phyloP scores from a whole-genome alignment of 2,113 vertebrate genomes.

The Caranx ignobilis region DNA sequence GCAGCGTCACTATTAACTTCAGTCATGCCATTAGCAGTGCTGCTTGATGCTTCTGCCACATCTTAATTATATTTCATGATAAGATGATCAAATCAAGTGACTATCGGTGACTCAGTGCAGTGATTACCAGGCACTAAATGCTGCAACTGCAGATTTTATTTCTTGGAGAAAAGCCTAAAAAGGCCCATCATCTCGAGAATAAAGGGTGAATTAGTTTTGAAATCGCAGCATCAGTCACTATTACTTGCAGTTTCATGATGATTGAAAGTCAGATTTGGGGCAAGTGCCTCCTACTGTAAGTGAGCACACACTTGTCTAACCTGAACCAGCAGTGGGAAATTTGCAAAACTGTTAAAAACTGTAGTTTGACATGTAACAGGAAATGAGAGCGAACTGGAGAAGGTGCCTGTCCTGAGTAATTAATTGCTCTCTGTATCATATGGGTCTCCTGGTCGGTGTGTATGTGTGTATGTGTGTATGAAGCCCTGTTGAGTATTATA shows the following conservation, averaged over 20 bases:
- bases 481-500: constrained; percentile 59
- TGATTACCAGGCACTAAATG: neutral
- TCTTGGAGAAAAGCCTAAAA: too few relatives aligned
- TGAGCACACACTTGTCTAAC: neutral
- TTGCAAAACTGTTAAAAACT: constrained; percentile 6
- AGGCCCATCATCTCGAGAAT: neutral
- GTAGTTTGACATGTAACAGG: constrained; percentile 1
- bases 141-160: neutral
- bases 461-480: too few relatives aligned
- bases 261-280: neutral
- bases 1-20: too few relatives aligned
- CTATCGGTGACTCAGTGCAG: neutral
- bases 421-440: constrained; percentile 46
- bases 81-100: neutral
- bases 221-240: neutral
- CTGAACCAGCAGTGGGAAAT: neutral
- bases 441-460: constrained; percentile 52
- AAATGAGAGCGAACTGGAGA: constrained; percentile 3
- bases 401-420: constrained; percentile 35
- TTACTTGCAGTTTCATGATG: neutral
- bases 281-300: neutral
- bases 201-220: neutral
- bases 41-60: too few relatives aligned
- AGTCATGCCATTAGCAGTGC: too few relatives aligned
- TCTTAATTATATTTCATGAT: neutral